Evolutionary conservation across 2,888 invertebrate genomes (phyloP).

Genomic region (Antheraea assamensis): DNA sequence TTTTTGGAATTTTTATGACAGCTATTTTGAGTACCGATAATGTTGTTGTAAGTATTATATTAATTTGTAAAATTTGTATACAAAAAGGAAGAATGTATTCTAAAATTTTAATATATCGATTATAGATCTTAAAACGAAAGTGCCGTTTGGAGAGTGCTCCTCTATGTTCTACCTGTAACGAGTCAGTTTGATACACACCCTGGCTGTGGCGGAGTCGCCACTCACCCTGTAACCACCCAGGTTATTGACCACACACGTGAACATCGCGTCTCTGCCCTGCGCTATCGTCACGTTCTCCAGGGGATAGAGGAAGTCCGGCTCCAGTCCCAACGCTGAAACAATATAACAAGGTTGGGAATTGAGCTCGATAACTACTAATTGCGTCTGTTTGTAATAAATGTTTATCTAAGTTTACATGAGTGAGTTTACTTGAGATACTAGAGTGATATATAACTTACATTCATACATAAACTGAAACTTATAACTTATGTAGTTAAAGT

Average conservation of each 20-base stretch:
- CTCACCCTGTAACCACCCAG: slow-evolving; percentile 95
- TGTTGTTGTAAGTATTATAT: too few relatives aligned
- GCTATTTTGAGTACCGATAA: not conserved
- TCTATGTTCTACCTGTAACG: slow-evolving; percentile 74
- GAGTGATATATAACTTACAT: too few relatives aligned
- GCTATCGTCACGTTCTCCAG: slow-evolving; percentile 92
- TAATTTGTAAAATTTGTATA: not conserved
- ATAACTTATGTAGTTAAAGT: too few relatives aligned
- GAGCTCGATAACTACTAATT: not conserved
- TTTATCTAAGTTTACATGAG: not conserved
- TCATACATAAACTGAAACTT: too few relatives aligned
- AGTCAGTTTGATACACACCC: slow-evolving; percentile 89
- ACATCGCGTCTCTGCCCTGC: slow-evolving; percentile 91
- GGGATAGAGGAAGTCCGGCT: slow-evolving; percentile 90
- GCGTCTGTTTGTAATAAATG: not conserved
- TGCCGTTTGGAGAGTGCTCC: slow-evolving; percentile 73
- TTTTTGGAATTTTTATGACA: not conserved
- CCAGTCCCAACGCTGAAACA: slow-evolving; percentile 87
- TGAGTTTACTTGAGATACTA: too few relatives aligned
- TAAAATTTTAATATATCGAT: slow-evolving; percentile 32
- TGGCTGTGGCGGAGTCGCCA: slow-evolving; percentile 92
- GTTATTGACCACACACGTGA: slow-evolving; percentile 93
- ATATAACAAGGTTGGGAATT: slow-evolving; percentile 20
- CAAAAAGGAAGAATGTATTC: not conserved
- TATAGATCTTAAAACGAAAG: slow-evolving; percentile 71